Conservation (phyloP, 2,888 invertebrate species). For the Spicauda simplicius region DNA sequence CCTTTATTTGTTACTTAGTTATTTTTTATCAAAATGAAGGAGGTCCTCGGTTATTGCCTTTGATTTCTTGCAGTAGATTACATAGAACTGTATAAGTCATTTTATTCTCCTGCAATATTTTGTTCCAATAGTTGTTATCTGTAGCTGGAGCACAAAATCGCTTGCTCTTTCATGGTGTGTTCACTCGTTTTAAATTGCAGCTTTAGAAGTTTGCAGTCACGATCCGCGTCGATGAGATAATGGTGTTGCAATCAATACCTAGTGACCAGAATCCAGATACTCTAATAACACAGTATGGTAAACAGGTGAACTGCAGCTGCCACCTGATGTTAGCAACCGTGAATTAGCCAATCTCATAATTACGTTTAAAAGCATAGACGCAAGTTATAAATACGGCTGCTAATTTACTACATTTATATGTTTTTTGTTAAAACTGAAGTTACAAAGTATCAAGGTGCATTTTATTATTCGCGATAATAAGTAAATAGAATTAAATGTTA, state of each 20-base stretch:
- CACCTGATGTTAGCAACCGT: not conserved
- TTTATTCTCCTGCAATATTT: too few relatives aligned
- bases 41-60: too few relatives aligned
- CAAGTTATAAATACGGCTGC: not conserved
- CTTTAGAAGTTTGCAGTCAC: constrained; percentile 5
- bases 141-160: not conserved
- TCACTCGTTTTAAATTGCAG: constrained; percentile 22
- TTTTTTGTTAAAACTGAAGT: not conserved
- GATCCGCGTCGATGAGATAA: constrained; percentile 18
- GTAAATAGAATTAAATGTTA: too few relatives aligned
- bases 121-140: not conserved
- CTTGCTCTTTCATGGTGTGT: not conserved
- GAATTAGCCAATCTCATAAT: constrained; percentile 20
- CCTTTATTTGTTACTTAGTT: too few relatives aligned
- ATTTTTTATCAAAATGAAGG: too few relatives aligned
- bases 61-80: too few relatives aligned
- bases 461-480: too few relatives aligned
- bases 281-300: constrained; percentile 34
- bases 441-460: not conserved
- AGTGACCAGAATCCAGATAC: constrained; percentile 16
- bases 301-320: constrained; percentile 30
- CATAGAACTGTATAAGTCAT: too few relatives aligned
- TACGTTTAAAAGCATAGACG: constrained; percentile 2
- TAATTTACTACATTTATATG: not conserved
- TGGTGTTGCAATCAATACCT: constrained; percentile 28